Evolutionary conservation across 1,140 invertebrate genomes (phyloP).

Genomic region (Forficula auricularia): DNA sequence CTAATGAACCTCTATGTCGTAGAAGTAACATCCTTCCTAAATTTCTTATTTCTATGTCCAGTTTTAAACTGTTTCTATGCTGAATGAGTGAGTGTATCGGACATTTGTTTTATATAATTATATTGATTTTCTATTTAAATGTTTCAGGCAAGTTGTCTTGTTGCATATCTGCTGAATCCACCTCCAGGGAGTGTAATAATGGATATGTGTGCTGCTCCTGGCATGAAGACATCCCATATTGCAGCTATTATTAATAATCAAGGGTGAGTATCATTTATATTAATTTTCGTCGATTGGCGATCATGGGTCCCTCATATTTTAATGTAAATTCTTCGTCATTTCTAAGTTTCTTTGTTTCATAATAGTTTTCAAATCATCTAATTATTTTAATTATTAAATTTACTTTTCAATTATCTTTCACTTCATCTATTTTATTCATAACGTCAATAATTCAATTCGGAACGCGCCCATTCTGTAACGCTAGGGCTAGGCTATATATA

Average conservation of each 20-base stretch:
- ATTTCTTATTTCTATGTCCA: too few species aligned
- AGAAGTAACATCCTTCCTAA: too few species aligned
- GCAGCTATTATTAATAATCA: constrained; percentile 65
- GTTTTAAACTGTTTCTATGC: too few species aligned
- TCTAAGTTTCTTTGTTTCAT: background rate
- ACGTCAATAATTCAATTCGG: too few species aligned
- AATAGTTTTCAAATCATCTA: too few species aligned
- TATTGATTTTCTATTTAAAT: constrained; percentile 12
- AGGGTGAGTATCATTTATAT: constrained; percentile 36
- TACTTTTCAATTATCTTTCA: too few species aligned
- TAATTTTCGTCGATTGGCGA: background rate
- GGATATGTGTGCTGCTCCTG: constrained; percentile 90
- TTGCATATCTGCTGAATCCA: constrained; percentile 56
- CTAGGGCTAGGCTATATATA: too few species aligned
- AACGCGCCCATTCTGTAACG: too few species aligned
- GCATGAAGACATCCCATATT: constrained; percentile 85
- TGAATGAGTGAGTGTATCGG: too few species aligned
- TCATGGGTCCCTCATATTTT: constrained; percentile 5
- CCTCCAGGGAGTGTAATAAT: constrained; percentile 47
- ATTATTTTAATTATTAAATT: background rate
- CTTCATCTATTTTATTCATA: too few species aligned
- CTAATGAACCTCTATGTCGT: too few species aligned
- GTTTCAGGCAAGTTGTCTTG: constrained; percentile 71
- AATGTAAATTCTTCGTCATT: constrained; percentile 2
- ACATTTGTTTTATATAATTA: too few species aligned